Evolutionary conservation across 2,888 invertebrate species (phyloP), one percentile per base, ranked within the genome.

Genomic region (Blastobasis lacticolella): DNA sequence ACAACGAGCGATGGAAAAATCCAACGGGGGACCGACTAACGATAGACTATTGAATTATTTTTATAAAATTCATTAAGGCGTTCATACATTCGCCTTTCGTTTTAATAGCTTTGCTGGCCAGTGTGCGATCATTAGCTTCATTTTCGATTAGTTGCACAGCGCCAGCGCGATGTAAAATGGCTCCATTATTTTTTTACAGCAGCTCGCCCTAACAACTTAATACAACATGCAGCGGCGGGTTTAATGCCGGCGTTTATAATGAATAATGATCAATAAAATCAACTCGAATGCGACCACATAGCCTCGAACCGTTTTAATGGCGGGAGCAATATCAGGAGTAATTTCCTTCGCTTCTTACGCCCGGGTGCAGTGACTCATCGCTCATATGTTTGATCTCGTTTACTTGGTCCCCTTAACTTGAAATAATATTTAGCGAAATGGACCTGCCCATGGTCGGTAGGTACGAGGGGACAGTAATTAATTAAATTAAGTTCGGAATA

Each of bases 401-500:
- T 67, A 69, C 71, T 69, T 63, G 58, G 71, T 64, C 75, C 75
- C 75, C 62, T 54, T 23, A 23, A 50, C 70, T 75, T 71, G 69
- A 75, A 82, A 83, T 84, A 82, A 79, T 86, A 84, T 84, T 85
- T 78, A 76, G 74, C 73, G 69, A 79, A 82, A 84, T 82, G 81
- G 77, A 81, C 72, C 75, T 61, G 23, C 23, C 23, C 23, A 23
- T 23, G 23, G 23, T 23, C 10, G 1, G 54, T 61, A 66, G 64
- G 62, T 55, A 61, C 52, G 64, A 75, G 77, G 83, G 83, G 78
- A 69, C 62, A 64, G 69, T 85, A 86, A 87, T 85, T 86, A 86
- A 87, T 86, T 87, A 78, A 85, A 85, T 87, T 85, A 85, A 84
- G 83, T 82, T 81, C 75, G 65, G 81, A 79, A 82, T 84, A 84